Percentiles rank a stretch among this genome's conserved stretches.
These are phyloP conservation scores for Hystrix cristata DNA, from an alignment of 2,113 vertebrate species.

Conservation along the genomic window DNA sequence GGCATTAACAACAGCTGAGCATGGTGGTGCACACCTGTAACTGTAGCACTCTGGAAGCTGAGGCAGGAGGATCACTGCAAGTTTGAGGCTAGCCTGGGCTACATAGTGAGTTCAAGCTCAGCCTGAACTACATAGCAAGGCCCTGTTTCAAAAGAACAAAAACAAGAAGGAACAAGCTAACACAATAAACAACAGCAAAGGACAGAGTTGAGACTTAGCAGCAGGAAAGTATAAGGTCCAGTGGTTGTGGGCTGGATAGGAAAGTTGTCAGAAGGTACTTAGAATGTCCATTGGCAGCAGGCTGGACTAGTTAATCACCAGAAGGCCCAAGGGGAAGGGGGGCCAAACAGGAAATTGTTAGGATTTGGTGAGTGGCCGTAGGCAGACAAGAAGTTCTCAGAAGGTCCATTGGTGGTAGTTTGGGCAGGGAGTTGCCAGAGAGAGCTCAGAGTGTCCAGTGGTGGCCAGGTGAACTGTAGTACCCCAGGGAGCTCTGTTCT, in stretches of 20 bases:
- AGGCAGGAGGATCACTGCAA: neutral
- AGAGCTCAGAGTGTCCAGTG: neutral
- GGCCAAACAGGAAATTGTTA: neutral
- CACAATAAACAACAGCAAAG: neutral
- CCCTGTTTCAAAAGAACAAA: neutral
- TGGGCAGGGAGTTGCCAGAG: neutral
- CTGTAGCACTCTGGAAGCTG: neutral
- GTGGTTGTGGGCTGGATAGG: neutral
- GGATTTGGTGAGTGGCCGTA: neutral
- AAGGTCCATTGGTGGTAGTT: neutral
- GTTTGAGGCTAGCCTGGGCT: neutral
- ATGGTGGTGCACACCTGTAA: neutral
- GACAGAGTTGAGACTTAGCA: neutral
- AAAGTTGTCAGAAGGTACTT: neutral
- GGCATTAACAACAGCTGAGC: neutral
- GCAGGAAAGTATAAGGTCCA: neutral
- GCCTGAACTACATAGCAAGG: neutral
- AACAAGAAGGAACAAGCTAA: neutral
- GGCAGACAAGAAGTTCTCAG: neutral
- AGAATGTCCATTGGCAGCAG: neutral
- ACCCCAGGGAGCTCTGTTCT: neutral
- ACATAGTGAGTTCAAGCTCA: neutral
- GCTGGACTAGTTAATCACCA: neutral
- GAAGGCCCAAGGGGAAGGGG: neutral
- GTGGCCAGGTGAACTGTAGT: neutral